Evolutionary conservation across 2,797 vertebrate species (phyloP), one percentile per base, ranked within the genome.

Genomic region (Mormyrus proboscirostris): DNA sequence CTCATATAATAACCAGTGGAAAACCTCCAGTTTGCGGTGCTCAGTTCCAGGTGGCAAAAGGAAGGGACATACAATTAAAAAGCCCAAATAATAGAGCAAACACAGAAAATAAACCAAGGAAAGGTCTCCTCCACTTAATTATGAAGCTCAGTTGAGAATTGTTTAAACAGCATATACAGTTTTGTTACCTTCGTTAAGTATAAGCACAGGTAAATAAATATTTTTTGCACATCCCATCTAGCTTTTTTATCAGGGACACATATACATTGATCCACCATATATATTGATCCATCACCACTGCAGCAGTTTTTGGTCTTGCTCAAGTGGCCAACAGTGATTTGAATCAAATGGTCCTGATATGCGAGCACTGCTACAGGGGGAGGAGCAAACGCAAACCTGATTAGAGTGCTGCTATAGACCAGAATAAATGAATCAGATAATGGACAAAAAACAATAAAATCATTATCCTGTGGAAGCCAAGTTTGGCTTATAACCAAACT

Each of bases 21-120:
- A 69, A 69, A 69, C 62, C 25, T 25, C 3, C 62, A 33, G 62
- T 33, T 69, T 69, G 62, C 1, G 3, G 62, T 65, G 62, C 10
- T 69, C 25, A 33, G 62, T 69, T 69, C 25, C 0, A 10, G 25
- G 25, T 4, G 25, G 62, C 88, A 88, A 50, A 85, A 33, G 89
- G 89, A 44, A 82, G 83, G 50, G 19, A n/a, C 62, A 47, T 79
- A 49, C 89, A 90, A 88, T 89, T 88, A 89, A 89, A 90, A 53
- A 4, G 29, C 38, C 10, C 25, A 47, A 91, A 90, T 91, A 90
- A 90, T 89, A 84, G 86, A 90, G 87, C 38, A 88, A 89, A 87
- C 88, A 88, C 57, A 90, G 85, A 91, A 92, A 86, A 89, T 88
- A 89, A 88, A 87, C 83, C n/a, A 12, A n/a, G 51, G 53, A 65